Conservation (phyloP, 2,888 invertebrate genomes). For the Eupithecia inturbata region DNA sequence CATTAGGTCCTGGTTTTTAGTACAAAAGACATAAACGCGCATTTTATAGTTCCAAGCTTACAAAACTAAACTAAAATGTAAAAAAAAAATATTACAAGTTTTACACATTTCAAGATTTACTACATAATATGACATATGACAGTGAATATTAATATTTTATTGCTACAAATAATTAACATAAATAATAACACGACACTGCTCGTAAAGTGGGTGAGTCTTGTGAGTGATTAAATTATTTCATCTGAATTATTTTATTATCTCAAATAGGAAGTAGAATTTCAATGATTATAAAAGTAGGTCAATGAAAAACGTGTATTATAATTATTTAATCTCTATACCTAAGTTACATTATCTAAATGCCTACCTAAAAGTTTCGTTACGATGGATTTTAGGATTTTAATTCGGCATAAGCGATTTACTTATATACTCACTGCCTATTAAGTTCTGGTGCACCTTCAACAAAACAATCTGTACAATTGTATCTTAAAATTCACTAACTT, state of each 20-base stretch:
- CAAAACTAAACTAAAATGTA: not conserved
- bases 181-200: not conserved
- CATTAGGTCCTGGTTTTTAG: not conserved
- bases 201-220: not conserved
- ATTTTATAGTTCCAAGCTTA: not conserved
- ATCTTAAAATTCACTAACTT: not conserved
- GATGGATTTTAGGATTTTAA: not conserved
- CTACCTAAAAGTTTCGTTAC: not conserved
- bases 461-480: not conserved
- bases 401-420: not conserved
- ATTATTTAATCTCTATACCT: conserved; percentile 20
- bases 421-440: too few species aligned
- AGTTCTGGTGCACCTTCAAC: not conserved
- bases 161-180: not conserved
- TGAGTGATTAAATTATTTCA: not conserved
- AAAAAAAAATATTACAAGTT: not conserved
- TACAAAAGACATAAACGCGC: conserved; percentile 42
- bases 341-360: not conserved
- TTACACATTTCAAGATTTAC: not conserved
- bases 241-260: conserved; percentile 8
- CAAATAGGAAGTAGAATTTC: conserved; percentile 56
- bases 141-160: not conserved
- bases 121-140: not conserved
- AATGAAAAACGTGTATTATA: conserved; percentile 51
- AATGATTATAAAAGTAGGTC: conserved; percentile 55